Base-by-base conservation (phyloP, 2,113 vertebrate genomes). In the Syngnathus scovelli region DNA sequence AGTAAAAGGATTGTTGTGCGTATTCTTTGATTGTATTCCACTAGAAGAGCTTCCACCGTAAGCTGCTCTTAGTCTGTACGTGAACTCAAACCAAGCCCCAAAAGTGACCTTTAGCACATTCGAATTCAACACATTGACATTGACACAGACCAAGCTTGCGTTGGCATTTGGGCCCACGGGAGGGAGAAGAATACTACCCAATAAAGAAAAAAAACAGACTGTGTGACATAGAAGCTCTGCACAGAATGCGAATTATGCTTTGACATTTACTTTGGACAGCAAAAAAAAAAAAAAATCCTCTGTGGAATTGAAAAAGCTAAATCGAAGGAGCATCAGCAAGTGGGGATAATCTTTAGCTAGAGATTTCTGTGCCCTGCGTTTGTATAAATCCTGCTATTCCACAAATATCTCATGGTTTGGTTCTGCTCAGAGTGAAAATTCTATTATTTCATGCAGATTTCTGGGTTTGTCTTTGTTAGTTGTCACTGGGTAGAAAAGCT, bases 401-500 rank as follows among this genome's bases (percentile, higher is more conserved):
- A 49, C 46, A 49, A 19, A 18, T 18, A 5, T 49, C 43, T 49
- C 5, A 49, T 49, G 15, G 5, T 19, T 51, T 19, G 16, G 6
- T 51, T 51, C 49, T 51, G 49, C 49, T 51, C 49, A 52, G 36
- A 11, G 36, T 39, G 18, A 19, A 19, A 38, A 60, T 60, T 60
- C 15, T 19, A 37, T 10, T 18, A 11, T 23, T 21, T n/a, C 51
- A 21, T 10, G 7, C 51, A 7, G 51, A 52, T 52, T 54, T 54
- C 10, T 8, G 9, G n/a, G 18, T 54, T 54, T 1, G n/a, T 23
- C 44, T 13, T 60, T 33, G 2, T 33, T 33, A 3, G n/a, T 43
- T 61, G 10, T 46, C n/a, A 23, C 58, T 13, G 60, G 54, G 68
- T 62, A 78, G 70, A 67, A 61, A 76, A 74, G 62, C 78, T 90